Base-by-base conservation (phyloP, 2,797 vertebrate genomes). In the Miichthys miiuy region DNA sequence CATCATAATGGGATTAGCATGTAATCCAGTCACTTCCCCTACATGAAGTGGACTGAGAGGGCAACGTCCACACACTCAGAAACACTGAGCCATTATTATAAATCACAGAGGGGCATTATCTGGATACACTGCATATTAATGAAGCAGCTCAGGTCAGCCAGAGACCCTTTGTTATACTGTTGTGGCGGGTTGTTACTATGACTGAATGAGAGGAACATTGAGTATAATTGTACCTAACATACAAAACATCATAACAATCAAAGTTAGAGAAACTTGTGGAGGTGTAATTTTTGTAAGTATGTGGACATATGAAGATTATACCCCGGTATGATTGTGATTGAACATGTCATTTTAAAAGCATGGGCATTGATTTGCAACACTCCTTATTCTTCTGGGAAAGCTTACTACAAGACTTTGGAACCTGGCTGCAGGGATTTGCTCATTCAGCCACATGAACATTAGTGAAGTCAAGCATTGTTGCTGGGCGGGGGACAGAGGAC, bases 1-100 rank as follows among this genome's bases (percentile, higher is more conserved):
- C 90, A 88, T 86, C 81, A 84, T 94, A 94, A 94, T 94, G 90
- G 90, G 94, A 95, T 95, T 95, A 95, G 46, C 70, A 3, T 56
- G 68, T 93, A 93, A 95, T 95, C 93, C 91, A 75, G 79, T 52
- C 90, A 87, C 81, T 87, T 86, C 82, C 86, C 66, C 50, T 79
- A 30, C 56, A 8, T 44, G 71, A 64, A 78, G 77, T 76, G 73
- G 85, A 84, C 76, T 47, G 75, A 90, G 79, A 83, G 91, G 83
- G 72, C 90, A 91, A 92, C 38, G 90, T 93, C 90, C 91, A 88
- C 81, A 55, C 60, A 20, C 69, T 57, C 66, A 58, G 52, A 79
- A 89, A 93, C 92, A 91, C 88, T 89, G 80, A 79, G 87, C 79
- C 87, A 64, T 91, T 92, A 75, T 91, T 82, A 69, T 23, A n/a